Base-by-base conservation (phyloP, 2,797 vertebrate species). In the Sebastes iracundus region DNA sequence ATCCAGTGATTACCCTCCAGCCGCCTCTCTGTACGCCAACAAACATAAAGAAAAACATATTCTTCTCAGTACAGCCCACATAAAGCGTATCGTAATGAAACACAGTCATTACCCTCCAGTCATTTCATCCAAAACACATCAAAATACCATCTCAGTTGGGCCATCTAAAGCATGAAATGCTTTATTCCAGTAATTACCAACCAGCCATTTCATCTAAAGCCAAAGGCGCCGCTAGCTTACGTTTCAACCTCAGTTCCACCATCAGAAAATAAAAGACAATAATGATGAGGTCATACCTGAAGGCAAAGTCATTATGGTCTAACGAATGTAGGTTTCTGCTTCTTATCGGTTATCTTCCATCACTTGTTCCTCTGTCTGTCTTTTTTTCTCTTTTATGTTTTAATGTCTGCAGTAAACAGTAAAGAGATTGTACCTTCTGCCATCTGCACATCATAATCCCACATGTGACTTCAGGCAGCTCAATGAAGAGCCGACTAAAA, bases 1-100 rank as follows among this genome's bases (percentile, higher is more conserved):
- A 22, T 63, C 66, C 61, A 42, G 7, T 13, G 74, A 81, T 73
- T 60, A 27, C 46, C 86, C 85, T 77, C 69, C 33, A 87, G 87
- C 52, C 10, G 0, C n/a, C 30, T 7, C 66, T 66, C 62, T 22
- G 32, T 4, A 22, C 10, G 59, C 68, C 78, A 65, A 7, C 80
- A 66, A 49, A 72, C 73, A 87, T 49, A 42, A 76, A 42, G 4
- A 38, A 46, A 77, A 65, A 22, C 60, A 64, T 63, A 42, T 83
- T 63, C 69, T 72, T n/a, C 61, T 52, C 38, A 55, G 7, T 22
- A 6, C 49, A 55, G 35, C 53, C 2, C 68, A 62, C 55, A 79
- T 53, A 49, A 75, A 86, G 38, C 1, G 12, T 18, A 11, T 20
- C 6, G 62, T 52, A 75, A 80, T 77, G 63, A 78, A 85, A 55